These are phyloP conservation scores for Grapholita molesta DNA, from an alignment of 1,140 invertebrate species.

Conservation along the genomic window DNA sequence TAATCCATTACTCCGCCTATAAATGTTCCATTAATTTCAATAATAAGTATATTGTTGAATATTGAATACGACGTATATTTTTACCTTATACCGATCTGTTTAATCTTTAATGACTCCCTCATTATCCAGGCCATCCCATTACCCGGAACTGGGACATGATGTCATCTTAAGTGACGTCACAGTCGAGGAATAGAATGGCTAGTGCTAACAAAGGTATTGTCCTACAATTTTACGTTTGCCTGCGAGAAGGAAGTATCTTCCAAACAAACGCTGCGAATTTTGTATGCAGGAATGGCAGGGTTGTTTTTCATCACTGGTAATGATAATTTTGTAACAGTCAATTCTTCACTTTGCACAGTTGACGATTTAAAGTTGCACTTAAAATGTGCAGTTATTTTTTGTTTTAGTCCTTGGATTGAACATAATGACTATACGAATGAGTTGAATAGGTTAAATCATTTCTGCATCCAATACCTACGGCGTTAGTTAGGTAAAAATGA, in stretches of 20 bases:
- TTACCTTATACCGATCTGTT: not conserved
- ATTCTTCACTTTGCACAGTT: not conserved
- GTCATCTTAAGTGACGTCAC: slow-evolving; percentile 7
- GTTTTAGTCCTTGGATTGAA: no score
- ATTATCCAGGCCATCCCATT: not conserved
- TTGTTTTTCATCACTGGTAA: not conserved
- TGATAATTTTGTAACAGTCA: not conserved
- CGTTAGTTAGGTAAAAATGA: no score
- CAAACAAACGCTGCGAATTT: not conserved
- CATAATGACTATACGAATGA: no score
- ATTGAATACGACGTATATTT: not conserved
- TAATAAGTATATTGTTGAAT: not conserved
- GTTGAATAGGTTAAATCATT: no score
- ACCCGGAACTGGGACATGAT: slow-evolving; percentile 3
- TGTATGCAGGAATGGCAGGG: not conserved
- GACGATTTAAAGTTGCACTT: not conserved
- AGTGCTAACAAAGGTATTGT: slow-evolving; percentile 7
- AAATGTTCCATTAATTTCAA: no score
- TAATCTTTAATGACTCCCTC: not conserved
- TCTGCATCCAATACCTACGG: no score
- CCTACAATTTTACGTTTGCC: slow-evolving; percentile 1
- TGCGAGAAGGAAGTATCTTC: not conserved
- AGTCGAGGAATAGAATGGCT: not conserved
- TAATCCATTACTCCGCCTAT: no score
- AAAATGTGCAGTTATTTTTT: not conserved